Conservation (phyloP, 2,888 invertebrate species). For the Orthosia incerta region DNA sequence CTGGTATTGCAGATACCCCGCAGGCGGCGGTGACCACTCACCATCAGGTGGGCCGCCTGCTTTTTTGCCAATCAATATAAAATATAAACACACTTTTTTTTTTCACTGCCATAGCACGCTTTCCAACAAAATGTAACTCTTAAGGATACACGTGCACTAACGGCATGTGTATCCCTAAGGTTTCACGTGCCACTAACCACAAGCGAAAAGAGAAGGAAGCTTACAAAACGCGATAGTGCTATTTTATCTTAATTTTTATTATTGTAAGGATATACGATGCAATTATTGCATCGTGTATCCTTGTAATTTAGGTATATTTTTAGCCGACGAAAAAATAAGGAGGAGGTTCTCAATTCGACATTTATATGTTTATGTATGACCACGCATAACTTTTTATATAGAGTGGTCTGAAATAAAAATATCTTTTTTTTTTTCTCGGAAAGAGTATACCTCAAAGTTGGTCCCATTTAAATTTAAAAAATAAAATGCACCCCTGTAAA, state of each 20-base stretch:
- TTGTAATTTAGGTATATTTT: no score
- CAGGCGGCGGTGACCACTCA: conserved; percentile 46
- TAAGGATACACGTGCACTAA: background rate
- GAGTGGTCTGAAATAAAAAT: no score
- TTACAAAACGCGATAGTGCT: conserved; percentile 5
- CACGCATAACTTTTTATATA: no score
- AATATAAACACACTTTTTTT: conserved; percentile 4
- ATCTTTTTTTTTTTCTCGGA: no score
- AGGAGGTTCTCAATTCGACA: no score
- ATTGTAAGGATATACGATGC: background rate
- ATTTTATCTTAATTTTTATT: background rate
- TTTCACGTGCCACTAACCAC: background rate
- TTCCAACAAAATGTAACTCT: background rate
- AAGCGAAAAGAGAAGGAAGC: conserved; percentile 6
- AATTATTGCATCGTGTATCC: background rate
- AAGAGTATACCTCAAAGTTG: no score
- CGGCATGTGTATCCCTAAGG: no score
- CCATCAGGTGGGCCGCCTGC: conserved; percentile 48
- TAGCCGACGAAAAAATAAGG: no score
- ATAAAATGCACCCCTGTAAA: no score
- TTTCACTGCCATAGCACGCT: conserved; percentile 28
- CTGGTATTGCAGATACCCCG: conserved; percentile 35
- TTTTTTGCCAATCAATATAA: conserved; percentile 11
- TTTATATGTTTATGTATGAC: no score
- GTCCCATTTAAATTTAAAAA: no score